Conservation (phyloP, 2,888 invertebrate genomes). For the Melieria picta region DNA sequence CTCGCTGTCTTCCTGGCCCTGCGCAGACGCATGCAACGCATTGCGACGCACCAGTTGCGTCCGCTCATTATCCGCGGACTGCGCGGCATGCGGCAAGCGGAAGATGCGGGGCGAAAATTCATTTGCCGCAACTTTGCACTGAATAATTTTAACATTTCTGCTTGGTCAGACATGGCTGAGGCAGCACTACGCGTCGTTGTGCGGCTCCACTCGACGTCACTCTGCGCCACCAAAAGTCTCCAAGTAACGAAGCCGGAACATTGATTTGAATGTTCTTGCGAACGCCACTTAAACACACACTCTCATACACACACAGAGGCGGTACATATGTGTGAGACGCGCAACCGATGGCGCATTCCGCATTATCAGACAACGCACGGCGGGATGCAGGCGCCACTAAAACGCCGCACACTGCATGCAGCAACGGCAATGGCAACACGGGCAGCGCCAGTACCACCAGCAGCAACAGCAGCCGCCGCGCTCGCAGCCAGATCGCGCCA, state of each 20-base stretch:
- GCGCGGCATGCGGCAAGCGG: background rate
- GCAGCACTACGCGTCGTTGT: conserved; percentile 2
- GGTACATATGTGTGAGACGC: background rate
- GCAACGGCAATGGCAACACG: conserved; percentile 27
- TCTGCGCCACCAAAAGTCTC: background rate
- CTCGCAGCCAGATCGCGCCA: conserved; percentile 35
- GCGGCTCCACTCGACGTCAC: conserved; percentile 8
- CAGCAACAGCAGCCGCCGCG: conserved; percentile 42
- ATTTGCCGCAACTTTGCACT: conserved; percentile 34
- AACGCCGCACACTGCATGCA: conserved; percentile 42
- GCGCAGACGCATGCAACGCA: background rate
- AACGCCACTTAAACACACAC: conserved; percentile 30
- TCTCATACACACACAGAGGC: background rate
- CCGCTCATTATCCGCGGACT: background rate
- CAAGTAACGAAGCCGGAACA: conserved; percentile 38
- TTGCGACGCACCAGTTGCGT: background rate
- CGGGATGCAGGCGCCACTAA: conserved; percentile 66
- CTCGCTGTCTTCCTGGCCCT: background rate
- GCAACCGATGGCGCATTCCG: conserved; percentile 48
- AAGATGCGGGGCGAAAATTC: conserved; percentile 51
- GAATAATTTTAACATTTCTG: conserved; percentile 41
- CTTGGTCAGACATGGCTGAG: conserved; percentile 38
- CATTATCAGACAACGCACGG: conserved; percentile 66
- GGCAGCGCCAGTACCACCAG: conserved; percentile 25
- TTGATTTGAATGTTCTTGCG: conserved; percentile 54